phyloP scores from a whole-genome alignment of 2,797 vertebrate species.

The Sebastes ruberrimus region DNA sequence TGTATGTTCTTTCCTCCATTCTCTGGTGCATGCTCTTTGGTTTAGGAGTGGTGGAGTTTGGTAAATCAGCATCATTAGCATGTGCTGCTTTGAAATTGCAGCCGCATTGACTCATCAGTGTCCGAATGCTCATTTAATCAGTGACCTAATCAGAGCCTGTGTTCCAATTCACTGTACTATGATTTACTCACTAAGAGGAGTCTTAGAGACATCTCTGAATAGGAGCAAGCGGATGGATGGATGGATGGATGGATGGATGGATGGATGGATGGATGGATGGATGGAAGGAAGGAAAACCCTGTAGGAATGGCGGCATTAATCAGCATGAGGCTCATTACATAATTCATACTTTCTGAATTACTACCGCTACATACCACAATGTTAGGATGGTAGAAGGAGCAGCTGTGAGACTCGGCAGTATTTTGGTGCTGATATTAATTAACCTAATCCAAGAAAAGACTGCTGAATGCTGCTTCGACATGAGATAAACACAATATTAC shows the following conservation, averaged over 20 bases:
- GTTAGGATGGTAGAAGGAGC: neutral
- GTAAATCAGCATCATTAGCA: neutral
- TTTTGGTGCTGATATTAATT: neutral
- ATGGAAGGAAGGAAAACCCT: neutral
- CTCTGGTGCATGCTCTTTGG: neutral
- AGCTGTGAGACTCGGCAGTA: neutral
- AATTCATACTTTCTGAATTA: neutral
- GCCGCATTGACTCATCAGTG: constrained; percentile 36
- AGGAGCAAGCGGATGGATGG: neutral
- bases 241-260: neutral
- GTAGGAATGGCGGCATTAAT: neutral
- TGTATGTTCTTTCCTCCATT: neutral
- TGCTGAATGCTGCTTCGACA: neutral
- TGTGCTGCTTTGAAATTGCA: constrained; percentile 1
- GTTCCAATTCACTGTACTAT: constrained; percentile 24
- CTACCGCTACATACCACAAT: neutral
- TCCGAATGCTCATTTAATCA: constrained; percentile 38
- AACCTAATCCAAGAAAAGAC: neutral
- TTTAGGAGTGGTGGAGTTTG: neutral
- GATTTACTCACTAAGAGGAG: constrained; percentile 12
- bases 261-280: neutral
- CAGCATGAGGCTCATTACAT: neutral
- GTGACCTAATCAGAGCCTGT: constrained; percentile 29
- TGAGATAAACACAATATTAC: neutral
- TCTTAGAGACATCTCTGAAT: neutral